phyloP scores from a whole-genome alignment of 2,113 vertebrate genomes.

The Baryphthengus martii region DNA sequence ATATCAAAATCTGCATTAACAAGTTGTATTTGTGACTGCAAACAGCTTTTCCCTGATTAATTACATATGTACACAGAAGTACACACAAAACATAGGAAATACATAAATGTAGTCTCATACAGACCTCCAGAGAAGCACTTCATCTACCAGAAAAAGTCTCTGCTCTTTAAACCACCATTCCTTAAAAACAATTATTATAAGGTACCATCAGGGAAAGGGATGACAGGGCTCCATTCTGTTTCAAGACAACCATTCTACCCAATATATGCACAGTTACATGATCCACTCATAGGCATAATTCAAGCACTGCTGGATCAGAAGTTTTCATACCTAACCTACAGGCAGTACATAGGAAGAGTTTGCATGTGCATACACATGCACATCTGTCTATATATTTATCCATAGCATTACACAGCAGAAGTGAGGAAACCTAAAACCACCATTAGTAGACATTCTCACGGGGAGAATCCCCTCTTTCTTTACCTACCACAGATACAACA shows the following conservation, averaged over 20 bases:
- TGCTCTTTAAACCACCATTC: not conserved
- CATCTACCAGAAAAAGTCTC: not conserved
- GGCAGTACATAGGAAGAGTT: not conserved
- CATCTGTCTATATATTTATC: not conserved
- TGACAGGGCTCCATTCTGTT: not conserved
- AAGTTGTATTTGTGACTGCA: not conserved
- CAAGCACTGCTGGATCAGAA: not conserved
- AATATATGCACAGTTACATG: fast-evolving
- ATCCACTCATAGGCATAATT: not conserved
- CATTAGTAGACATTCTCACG: not conserved
- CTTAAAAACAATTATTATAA: not conserved
- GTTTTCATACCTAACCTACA: not conserved
- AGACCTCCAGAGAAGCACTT: not conserved
- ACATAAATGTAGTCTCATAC: not conserved
- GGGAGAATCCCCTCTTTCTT: not conserved
- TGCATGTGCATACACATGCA: no score
- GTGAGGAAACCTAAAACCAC: not conserved
- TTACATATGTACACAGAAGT: not conserved
- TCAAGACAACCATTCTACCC: not conserved
- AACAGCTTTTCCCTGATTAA: not conserved
- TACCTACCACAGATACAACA: not conserved
- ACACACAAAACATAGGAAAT: not conserved
- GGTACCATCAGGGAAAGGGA: not conserved
- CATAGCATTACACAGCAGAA: not conserved
- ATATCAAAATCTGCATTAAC: not conserved